Percentiles rank a stretch among this genome's conserved stretches.
Conservation (phyloP, 1,140 invertebrate genomes). For the Trachelipus rathkii region DNA sequence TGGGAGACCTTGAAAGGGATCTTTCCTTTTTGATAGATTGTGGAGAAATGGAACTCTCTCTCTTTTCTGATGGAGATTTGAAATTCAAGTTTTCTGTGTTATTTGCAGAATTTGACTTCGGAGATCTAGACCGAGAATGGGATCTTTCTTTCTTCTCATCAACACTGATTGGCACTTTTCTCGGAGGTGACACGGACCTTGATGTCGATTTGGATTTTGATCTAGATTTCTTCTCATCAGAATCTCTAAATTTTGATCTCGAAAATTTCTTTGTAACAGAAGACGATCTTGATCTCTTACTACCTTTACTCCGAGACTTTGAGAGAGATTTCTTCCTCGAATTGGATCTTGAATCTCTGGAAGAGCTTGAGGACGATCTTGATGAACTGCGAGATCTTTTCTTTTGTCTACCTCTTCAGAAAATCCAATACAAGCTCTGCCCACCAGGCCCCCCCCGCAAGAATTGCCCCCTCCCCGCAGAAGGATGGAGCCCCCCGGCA, state of each 20-base stretch:
- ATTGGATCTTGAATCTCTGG: neutral
- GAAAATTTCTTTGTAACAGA: neutral
- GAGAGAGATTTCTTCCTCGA: neutral
- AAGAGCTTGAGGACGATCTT: neutral
- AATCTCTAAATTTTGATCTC: neutral
- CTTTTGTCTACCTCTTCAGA: neutral
- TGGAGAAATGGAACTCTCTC: neutral
- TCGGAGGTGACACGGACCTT: neutral
- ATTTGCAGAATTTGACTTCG: neutral
- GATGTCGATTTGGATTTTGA: neutral
- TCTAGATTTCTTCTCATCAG: neutral
- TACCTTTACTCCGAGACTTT: neutral
- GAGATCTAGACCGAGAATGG: neutral
- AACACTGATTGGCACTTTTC: neutral
- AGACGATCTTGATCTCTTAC: neutral
- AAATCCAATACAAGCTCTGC: too few relatives aligned
- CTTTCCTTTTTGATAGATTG: neutral
- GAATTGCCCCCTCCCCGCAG: too few relatives aligned
- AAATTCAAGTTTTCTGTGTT: neutral
- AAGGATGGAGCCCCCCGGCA: too few relatives aligned
- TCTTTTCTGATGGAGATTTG: neutral
- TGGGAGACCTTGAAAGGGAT: neutral
- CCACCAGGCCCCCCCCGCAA: too few relatives aligned
- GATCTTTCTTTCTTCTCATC: neutral
- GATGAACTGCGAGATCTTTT: neutral